Evolutionary conservation across 1,140 invertebrate species (phyloP).

Genomic region (Drosophila chauvacae): DNA sequence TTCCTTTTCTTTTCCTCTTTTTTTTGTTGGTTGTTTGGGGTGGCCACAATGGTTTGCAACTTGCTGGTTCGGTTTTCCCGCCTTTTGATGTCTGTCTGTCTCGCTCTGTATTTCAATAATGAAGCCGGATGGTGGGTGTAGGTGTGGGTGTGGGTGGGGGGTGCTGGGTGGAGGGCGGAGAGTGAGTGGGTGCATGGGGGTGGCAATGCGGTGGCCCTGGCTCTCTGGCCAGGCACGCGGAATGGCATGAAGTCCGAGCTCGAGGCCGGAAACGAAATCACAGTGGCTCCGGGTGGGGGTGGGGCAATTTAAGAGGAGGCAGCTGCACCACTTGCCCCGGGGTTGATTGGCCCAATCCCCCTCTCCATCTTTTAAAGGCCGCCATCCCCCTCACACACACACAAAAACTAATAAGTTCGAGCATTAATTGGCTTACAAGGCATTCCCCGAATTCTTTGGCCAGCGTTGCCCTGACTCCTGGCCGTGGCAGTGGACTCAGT

Average conservation of each 20-base stretch:
- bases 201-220: constrained; percentile 11
- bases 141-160: not conserved
- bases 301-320: constrained; percentile 40
- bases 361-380: not conserved
- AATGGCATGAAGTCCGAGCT: constrained; percentile 56
- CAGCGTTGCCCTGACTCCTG: constrained; percentile 34
- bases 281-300: constrained; percentile 1
- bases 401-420: constrained; percentile 78
- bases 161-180: not conserved
- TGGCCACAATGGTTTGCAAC: constrained; percentile 75
- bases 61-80: constrained; percentile 57
- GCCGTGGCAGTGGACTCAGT: not conserved
- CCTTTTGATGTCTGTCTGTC: constrained; percentile 50
- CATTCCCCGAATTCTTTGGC: constrained; percentile 59
- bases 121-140: constrained; percentile 56
- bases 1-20: not conserved
- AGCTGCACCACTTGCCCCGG: constrained; percentile 45
- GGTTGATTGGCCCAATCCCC: constrained; percentile 27
- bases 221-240: constrained; percentile 50
- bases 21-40: constrained; percentile 51
- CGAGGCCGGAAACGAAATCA: constrained; percentile 36
- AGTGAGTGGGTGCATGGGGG: constrained; percentile 8
- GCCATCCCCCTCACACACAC: not conserved
- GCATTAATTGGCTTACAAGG: constrained; percentile 79
- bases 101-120: constrained; percentile 70